Percentiles rank a stretch among this genome's conserved stretches.
phyloP scores from a whole-genome alignment of 2,797 vertebrate species.

The Falco concolor region DNA sequence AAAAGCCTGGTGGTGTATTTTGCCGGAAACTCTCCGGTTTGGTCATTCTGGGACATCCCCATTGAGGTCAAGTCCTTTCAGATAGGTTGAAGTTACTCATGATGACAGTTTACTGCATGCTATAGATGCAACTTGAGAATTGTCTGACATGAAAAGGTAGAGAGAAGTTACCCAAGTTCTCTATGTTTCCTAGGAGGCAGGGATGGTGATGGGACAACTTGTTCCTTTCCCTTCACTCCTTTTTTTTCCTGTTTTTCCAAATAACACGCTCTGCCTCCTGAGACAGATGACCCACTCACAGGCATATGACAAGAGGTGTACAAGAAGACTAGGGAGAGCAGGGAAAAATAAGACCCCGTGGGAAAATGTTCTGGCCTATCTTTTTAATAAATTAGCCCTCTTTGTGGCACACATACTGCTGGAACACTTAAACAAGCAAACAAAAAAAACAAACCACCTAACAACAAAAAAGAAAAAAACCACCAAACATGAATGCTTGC shows the following conservation, averaged over 20 bases:
- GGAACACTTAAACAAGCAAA: background rate
- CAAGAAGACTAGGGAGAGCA: background rate
- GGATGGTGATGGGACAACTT: background rate
- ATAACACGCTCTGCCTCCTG: background rate
- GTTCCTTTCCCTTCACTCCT: background rate
- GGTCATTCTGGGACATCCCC: background rate
- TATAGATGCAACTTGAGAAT: background rate
- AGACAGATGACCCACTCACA: background rate
- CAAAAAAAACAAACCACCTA: too few species aligned
- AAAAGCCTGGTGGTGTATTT: background rate
- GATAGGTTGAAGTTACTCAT: background rate
- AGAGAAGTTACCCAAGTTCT: background rate
- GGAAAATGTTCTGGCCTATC: background rate
- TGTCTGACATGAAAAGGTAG: background rate
- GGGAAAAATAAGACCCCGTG: background rate
- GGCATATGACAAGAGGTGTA: background rate
- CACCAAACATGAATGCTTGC: background rate
- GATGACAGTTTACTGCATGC: background rate
- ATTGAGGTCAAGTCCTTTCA: background rate
- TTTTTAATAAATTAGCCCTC: background rate
- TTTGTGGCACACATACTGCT: background rate
- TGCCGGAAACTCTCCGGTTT: background rate
- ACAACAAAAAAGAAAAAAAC: background rate
- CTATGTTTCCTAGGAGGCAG: background rate
- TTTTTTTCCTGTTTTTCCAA: background rate